Percentiles rank a stretch among this genome's conserved stretches.
Evolutionary conservation across 2,888 invertebrate genomes (phyloP).

Genomic region (Biston stratarius): DNA sequence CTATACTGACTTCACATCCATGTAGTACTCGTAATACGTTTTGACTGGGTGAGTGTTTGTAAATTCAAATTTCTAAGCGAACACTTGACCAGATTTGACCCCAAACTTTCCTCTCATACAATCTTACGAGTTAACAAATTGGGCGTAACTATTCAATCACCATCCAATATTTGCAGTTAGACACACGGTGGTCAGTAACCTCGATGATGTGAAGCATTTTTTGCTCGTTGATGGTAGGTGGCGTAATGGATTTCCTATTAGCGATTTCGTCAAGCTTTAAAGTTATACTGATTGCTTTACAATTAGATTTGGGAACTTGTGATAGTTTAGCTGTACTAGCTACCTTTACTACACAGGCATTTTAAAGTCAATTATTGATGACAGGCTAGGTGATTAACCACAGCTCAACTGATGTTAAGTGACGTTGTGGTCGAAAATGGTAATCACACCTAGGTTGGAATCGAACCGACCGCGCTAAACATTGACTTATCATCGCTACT

Average conservation of each 20-base stretch:
- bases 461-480: too few species aligned
- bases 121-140: slow-evolving; percentile 38
- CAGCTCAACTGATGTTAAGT: too few species aligned
- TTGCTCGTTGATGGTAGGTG: slow-evolving; percentile 19
- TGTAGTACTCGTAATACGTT: neutral
- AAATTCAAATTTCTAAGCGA: slow-evolving; percentile 17
- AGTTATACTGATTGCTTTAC: slow-evolving; percentile 6
- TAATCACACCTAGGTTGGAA: too few species aligned
- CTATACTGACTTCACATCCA: too few species aligned
- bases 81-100: slow-evolving; percentile 30
- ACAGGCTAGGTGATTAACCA: too few species aligned
- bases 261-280: slow-evolving; percentile 15
- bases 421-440: too few species aligned
- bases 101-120: slow-evolving; percentile 21
- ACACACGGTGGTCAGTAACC: slow-evolving; percentile 56
- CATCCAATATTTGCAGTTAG: slow-evolving; percentile 55
- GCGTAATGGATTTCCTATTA: slow-evolving; percentile 12
- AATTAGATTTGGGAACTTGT: slow-evolving; percentile 3
- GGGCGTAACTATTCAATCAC: slow-evolving; percentile 45
- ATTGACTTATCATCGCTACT: too few species aligned
- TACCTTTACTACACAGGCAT: too few species aligned
- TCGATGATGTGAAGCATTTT: slow-evolving; percentile 47
- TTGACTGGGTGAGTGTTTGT: slow-evolving; percentile 10
- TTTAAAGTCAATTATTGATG: too few species aligned
- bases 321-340: too few species aligned